These are phyloP conservation scores for Nyctibius bracteatus DNA, from an alignment of 2,113 vertebrate species.

Conservation along the genomic window DNA sequence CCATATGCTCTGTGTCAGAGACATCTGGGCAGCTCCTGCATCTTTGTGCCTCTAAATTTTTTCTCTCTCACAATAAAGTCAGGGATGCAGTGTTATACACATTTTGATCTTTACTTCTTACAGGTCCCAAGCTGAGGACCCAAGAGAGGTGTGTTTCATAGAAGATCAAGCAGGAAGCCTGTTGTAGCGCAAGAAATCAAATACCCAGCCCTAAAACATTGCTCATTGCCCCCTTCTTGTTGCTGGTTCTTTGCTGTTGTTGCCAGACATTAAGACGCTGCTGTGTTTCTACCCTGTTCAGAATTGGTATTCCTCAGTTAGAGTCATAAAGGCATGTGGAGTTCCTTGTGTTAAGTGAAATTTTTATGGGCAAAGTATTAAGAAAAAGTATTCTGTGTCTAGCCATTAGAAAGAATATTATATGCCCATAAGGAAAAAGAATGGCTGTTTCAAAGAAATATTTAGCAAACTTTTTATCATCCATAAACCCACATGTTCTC, in stretches of 20 bases:
- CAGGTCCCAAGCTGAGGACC: neutral
- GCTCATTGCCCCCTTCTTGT: neutral
- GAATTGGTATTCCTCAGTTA: neutral
- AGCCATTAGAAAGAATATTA: neutral
- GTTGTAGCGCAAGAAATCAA: neutral
- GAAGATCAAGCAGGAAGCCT: neutral
- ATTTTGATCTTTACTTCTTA: neutral
- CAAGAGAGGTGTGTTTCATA: neutral
- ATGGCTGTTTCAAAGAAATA: accelerated
- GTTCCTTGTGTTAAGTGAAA: neutral
- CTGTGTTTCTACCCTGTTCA: neutral
- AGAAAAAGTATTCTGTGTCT: neutral
- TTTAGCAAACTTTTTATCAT: neutral
- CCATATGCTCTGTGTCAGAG: neutral
- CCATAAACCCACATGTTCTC: neutral
- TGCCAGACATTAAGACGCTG: neutral
- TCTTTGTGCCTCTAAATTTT: neutral
- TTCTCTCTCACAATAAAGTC: neutral
- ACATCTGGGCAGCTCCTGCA: neutral
- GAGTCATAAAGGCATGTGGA: neutral
- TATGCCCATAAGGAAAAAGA: neutral
- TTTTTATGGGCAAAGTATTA: neutral
- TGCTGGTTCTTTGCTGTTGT: neutral
- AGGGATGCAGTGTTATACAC: neutral
- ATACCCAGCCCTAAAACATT: neutral